A percentile compares a stretch with the other conserved stretches of the same genome.
Evolutionary conservation across 1,140 invertebrate species (phyloP).

Genomic region (Brachionus angularis): DNA sequence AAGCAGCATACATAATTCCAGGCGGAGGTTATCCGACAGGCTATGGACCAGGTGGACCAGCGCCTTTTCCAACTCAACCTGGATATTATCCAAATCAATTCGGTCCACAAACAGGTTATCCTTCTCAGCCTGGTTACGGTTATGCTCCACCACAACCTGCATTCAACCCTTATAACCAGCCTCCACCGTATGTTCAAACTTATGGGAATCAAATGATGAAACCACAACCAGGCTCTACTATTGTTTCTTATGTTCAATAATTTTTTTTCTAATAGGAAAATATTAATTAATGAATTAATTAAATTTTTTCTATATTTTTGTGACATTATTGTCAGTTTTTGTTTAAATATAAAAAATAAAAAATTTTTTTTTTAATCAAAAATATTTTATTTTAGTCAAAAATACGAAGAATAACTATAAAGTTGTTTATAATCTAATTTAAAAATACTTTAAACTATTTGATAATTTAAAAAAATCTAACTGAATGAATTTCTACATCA

Average conservation of each 20-base stretch:
- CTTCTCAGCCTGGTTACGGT: neutral
- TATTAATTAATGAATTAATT: too few relatives aligned
- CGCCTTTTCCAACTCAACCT: constrained; percentile 32
- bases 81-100: constrained; percentile 36
- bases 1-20: constrained; percentile 7
- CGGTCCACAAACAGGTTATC: constrained; percentile 23
- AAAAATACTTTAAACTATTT: constrained; percentile 3
- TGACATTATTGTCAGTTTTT: too few relatives aligned
- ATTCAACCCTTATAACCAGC: neutral
- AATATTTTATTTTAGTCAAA: too few relatives aligned
- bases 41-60: constrained; percentile 30
- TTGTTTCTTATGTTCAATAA: constrained; percentile 21
- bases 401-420: too few relatives aligned
- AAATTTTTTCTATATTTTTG: too few relatives aligned
- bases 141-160: neutral
- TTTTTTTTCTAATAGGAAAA: neutral
- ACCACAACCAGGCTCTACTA: neutral
- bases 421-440: too few relatives aligned
- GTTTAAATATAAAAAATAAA: too few relatives aligned
- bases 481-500: constrained; percentile 33
- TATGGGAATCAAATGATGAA: constrained; percentile 13
- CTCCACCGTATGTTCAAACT: neutral
- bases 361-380: too few relatives aligned
- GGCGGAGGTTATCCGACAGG: too few relatives aligned
- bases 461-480: constrained; percentile 15